These are phyloP conservation scores for Globicephala melas DNA, from an alignment of 2,113 vertebrate species.

Conservation along the genomic window DNA sequence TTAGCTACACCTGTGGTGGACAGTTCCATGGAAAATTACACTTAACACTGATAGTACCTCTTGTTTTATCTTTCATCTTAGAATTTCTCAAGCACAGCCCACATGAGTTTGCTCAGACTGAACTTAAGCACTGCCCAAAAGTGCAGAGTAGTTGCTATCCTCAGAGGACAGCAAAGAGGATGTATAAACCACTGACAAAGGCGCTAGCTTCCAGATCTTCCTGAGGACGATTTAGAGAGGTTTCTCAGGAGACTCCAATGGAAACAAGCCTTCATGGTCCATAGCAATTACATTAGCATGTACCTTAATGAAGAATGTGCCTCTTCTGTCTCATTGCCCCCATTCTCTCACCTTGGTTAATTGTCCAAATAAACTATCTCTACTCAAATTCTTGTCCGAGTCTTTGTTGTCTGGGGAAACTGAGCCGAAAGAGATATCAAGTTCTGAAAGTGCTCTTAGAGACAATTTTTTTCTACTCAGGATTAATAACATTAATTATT, in stretches of 20 bases:
- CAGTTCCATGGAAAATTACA: background rate
- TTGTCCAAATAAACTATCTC: background rate
- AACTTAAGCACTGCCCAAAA: background rate
- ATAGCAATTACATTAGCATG: background rate
- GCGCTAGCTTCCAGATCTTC: background rate
- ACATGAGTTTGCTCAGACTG: background rate
- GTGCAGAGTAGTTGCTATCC: background rate
- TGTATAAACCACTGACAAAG: background rate
- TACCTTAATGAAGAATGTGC: background rate
- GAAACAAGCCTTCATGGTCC: background rate
- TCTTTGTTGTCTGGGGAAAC: background rate
- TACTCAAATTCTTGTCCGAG: background rate
- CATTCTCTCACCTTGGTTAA: background rate
- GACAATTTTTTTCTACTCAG: background rate
- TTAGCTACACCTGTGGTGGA: background rate
- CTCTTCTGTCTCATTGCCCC: background rate
- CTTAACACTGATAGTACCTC: background rate
- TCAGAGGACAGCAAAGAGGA: background rate
- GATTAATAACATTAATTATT: background rate
- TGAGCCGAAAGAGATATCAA: background rate
- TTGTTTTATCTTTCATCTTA: background rate
- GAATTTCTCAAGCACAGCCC: too few species aligned
- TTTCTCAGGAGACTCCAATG: background rate
- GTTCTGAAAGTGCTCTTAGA: background rate
- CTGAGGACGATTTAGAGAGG: background rate